phyloP scores from a whole-genome alignment of 2,888 invertebrate genomes.

The Eustalomyia histrio region DNA sequence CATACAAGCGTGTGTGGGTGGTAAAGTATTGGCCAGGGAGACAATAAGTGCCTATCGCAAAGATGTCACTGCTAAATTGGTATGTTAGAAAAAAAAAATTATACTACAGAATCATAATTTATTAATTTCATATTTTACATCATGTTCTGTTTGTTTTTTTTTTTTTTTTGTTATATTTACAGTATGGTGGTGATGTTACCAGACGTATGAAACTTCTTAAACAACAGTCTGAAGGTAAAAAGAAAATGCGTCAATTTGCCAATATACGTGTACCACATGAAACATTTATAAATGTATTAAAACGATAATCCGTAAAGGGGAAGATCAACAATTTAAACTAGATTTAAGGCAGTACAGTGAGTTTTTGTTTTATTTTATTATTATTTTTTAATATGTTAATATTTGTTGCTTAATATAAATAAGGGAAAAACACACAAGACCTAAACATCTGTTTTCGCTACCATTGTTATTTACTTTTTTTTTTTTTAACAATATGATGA shows the following conservation, averaged over 20 bases:
- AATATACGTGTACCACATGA: conserved; percentile 95
- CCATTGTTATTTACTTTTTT: background rate
- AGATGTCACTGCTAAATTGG: conserved; percentile 96
- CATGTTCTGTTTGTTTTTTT: conserved; percentile 70
- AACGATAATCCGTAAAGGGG: conserved; percentile 80
- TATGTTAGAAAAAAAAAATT: conserved; percentile 89
- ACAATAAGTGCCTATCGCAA: conserved; percentile 92
- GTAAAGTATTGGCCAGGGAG: conserved; percentile 91
- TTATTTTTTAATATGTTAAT: conserved; percentile 1
- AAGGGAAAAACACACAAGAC: background rate
- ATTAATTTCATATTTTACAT: conserved; percentile 22
- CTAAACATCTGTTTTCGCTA: background rate
- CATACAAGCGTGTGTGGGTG: conserved; percentile 90
- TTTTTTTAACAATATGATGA: background rate
- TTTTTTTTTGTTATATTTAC: conserved; percentile 49
- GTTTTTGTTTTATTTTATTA: conserved; percentile 32
- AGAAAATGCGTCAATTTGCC: conserved; percentile 93
- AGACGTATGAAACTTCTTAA: conserved; percentile 93
- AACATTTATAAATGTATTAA: conserved; percentile 95
- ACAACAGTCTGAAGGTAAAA: conserved; percentile 96
- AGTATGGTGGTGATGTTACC: conserved; percentile 96
- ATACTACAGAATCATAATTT: background rate
- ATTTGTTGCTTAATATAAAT: background rate
- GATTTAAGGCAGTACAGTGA: conserved; percentile 52
- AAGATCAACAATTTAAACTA: conserved; percentile 11